These are phyloP conservation scores for Fragum fragum DNA, from an alignment of 2,888 invertebrate genomes.

Conservation along the genomic window DNA sequence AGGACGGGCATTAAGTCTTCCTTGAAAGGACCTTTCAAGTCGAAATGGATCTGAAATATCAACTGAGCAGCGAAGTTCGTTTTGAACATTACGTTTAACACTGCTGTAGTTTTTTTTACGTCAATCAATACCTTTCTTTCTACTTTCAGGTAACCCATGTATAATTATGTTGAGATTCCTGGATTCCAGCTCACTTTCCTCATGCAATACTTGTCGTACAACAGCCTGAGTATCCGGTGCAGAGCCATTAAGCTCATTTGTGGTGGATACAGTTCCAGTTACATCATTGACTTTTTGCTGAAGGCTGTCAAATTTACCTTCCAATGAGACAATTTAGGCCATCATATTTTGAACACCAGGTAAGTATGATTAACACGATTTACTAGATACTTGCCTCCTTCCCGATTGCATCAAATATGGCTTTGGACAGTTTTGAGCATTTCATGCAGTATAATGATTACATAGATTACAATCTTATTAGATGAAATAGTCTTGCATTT, in stretches of 20 bases:
- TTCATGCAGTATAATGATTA: background rate
- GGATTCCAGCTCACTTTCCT: background rate
- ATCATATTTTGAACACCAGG: background rate
- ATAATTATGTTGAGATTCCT: background rate
- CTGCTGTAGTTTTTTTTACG: background rate
- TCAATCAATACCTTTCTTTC: background rate
- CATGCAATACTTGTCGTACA: background rate
- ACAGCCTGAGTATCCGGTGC: background rate
- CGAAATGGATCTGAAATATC: background rate
- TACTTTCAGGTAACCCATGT: background rate
- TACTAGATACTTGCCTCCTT: background rate
- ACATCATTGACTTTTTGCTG: background rate
- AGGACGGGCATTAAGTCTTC: background rate
- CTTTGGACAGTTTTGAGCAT: background rate
- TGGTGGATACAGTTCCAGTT: background rate
- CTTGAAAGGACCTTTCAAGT: background rate
- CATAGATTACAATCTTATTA: too few relatives aligned
- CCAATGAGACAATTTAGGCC: background rate
- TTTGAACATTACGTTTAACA: background rate
- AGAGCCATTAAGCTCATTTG: background rate
- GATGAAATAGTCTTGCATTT: too few relatives aligned
- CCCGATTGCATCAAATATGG: background rate
- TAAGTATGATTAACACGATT: background rate
- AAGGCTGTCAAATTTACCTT: background rate
- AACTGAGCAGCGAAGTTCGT: background rate